Evolutionary conservation across 2,888 invertebrate species (phyloP), one percentile per base, ranked within the genome.

Genomic region (Limnephilus lunatus): DNA sequence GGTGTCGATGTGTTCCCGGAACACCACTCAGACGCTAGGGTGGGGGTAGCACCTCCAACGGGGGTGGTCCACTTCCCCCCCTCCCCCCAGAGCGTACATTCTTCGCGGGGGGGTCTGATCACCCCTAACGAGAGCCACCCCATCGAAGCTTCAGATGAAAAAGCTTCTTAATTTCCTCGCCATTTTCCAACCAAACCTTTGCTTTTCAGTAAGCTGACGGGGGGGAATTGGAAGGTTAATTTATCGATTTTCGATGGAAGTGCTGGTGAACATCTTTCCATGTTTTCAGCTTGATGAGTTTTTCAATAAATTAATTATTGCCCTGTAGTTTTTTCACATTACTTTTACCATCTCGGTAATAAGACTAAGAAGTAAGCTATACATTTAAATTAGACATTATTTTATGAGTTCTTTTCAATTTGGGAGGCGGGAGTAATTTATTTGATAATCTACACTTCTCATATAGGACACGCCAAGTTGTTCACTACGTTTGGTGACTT

Each of bases 161-260:
- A 81, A 81, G 39, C 89, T 81, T 89, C 89, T 89, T 88, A 81
- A 89, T 89, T 89, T 89, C 89, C 89, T n/a, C 89, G 81, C 81
- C 39, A 81, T 89, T 89, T 89, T 85, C 87, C 87, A 87, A 53
- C 87, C 31, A 87, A 87, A 53, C 87, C 87, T 68, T 87, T 53
- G 87, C 90, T 90, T 90, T 85, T 83, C 81, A 81, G 68, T 48
- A 30, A 32, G 89, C 89, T 83, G 19, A 31, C 83, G 48, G 83
- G n/a, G 35, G 81, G 31, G 68, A 35, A 89, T 32, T 83, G 83
- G 83, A 39, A 35, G 31, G 35, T 32, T n/a, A 68, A 68, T 68
- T 68, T 83, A 83, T 83, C 82, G 32, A 83, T 35, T 32, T 83
- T 83, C 5, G 32, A 19, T 19, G 32, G 2, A 32, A 83, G 25